These are phyloP conservation scores for Glomeris maerens DNA, from an alignment of 1,140 invertebrate genomes.

Conservation along the genomic window DNA sequence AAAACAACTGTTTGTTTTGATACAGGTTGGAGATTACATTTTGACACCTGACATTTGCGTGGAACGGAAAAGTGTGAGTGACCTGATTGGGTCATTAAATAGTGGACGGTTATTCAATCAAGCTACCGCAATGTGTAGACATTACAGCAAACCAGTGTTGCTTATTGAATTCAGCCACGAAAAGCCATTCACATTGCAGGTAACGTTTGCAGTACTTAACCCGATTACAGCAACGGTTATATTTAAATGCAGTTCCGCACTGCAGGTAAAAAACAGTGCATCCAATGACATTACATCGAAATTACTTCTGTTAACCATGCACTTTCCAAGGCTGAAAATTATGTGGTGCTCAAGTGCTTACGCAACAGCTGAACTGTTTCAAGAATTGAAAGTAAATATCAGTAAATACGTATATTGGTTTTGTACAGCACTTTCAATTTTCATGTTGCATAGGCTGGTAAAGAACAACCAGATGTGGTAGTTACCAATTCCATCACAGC, in stretches of 20 bases:
- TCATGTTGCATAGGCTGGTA: constrained; percentile 6
- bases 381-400: constrained; percentile 41
- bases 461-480: background rate
- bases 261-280: constrained; percentile 59
- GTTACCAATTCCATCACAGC: background rate
- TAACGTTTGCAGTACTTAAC: constrained; percentile 26
- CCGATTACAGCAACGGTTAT: constrained; percentile 2
- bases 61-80: constrained; percentile 92
- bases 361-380: constrained; percentile 87
- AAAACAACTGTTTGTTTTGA: constrained; percentile 13
- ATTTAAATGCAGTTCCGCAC: constrained; percentile 6
- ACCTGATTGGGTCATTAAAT: constrained; percentile 90
- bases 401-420: background rate
- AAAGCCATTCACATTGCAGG: constrained; percentile 76
- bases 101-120: constrained; percentile 92
- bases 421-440: background rate
- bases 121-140: constrained; percentile 71
- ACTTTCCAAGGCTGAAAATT: constrained; percentile 80
- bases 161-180: constrained; percentile 94
- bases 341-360: constrained; percentile 93
- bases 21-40: constrained; percentile 90
- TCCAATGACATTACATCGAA: constrained; percentile 60
- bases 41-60: constrained; percentile 90
- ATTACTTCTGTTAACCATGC: constrained; percentile 78
- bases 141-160: constrained; percentile 77